Evolutionary conservation across 2,797 vertebrate species (phyloP).

Genomic region (Parauchenoglanis ngamensis): DNA sequence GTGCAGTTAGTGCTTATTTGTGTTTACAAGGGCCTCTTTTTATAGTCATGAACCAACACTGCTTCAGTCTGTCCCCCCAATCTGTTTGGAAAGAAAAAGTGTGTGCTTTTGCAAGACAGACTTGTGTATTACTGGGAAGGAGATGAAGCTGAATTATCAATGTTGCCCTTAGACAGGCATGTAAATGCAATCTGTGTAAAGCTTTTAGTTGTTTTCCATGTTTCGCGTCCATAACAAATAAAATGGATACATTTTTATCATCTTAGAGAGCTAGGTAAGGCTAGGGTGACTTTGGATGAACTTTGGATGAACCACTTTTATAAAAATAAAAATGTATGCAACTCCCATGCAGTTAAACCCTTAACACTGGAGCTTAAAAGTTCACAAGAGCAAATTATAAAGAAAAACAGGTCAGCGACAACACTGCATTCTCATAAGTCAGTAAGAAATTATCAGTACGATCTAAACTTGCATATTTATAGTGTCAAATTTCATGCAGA

Average conservation of each 20-base stretch:
- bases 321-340: not conserved
- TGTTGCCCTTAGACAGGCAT: not conserved
- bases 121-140: not conserved
- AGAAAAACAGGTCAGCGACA: no score
- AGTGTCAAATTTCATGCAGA: not conserved
- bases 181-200: not conserved
- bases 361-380: not conserved
- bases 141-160: not conserved
- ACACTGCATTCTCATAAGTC: not conserved
- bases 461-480: not conserved
- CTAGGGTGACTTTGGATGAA: not conserved
- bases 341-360: not conserved
- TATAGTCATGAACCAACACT: not conserved
- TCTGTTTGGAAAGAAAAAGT: not conserved
- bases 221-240: not conserved
- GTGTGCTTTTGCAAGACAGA: not conserved
- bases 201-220: not conserved
- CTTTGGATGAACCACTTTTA: not conserved
- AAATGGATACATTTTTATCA: not conserved
- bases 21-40: no score
- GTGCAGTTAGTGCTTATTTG: not conserved
- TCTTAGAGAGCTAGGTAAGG: not conserved
- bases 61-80: not conserved
- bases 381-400: not conserved
- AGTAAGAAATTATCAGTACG: not conserved